A percentile compares a stretch with the other conserved stretches of the same genome.
Conservation (phyloP, 2,113 vertebrate genomes). For the Mustela nigripes region DNA sequence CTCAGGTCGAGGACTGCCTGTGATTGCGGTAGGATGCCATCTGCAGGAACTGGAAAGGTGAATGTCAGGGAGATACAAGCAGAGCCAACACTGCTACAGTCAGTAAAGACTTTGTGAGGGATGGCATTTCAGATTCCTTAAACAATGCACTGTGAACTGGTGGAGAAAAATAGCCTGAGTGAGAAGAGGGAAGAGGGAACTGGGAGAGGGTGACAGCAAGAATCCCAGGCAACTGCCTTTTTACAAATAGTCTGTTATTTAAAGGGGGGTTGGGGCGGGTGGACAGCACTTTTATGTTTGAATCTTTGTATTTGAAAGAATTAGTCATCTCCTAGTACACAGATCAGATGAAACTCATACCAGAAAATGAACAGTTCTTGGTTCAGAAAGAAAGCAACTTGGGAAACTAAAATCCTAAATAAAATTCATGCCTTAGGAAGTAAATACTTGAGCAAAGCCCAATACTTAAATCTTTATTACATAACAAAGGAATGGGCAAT, state of each 20-base stretch:
- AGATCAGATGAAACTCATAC: neutral
- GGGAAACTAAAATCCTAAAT: neutral
- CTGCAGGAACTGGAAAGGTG: neutral
- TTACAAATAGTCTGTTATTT: neutral
- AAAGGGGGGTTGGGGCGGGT: neutral
- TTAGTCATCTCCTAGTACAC: neutral
- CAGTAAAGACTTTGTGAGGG: neutral
- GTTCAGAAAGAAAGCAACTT: neutral
- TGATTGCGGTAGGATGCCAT: neutral
- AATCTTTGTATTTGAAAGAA: neutral
- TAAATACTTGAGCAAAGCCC: neutral
- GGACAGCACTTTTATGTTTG: neutral
- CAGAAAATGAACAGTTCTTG: neutral
- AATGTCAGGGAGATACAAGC: neutral
- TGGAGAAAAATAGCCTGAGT: neutral
- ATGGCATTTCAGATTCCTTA: neutral
- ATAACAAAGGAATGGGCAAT: neutral
- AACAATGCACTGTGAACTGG: neutral
- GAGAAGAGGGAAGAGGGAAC: neutral
- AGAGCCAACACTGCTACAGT: neutral
- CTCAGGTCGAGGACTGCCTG: neutral
- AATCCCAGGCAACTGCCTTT: neutral
- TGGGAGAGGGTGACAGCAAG: neutral
- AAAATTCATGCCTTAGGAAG: neutral
- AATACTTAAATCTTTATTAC: neutral